These are phyloP conservation scores for Hirtodrosophila cameraria DNA, from an alignment of 2,888 invertebrate genomes.

Conservation along the genomic window DNA sequence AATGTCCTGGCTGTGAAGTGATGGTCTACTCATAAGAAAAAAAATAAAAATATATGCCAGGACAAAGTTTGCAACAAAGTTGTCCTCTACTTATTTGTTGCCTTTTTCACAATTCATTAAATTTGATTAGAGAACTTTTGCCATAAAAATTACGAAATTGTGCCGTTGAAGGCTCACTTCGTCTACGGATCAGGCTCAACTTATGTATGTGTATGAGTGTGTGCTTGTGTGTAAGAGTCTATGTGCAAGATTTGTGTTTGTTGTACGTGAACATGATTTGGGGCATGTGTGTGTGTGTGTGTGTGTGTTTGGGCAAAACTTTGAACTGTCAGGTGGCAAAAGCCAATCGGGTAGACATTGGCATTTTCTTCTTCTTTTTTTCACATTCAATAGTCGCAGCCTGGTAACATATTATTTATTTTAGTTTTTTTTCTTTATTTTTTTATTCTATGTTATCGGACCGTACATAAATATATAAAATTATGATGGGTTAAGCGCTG, in stretches of 20 bases:
- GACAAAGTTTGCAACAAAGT: slow-evolving; percentile 76
- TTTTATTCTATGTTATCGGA: too few relatives aligned
- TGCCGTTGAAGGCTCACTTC: slow-evolving; percentile 78
- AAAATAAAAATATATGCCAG: slow-evolving; percentile 72
- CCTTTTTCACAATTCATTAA: slow-evolving; percentile 81
- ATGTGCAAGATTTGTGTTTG: slow-evolving; percentile 72
- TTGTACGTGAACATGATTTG: slow-evolving; percentile 77
- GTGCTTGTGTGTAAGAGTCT: slow-evolving; percentile 12
- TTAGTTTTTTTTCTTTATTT: slow-evolving; percentile 3
- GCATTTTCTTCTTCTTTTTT: too few relatives aligned
- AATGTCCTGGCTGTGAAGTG: slow-evolving; percentile 29
- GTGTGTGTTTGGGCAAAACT: slow-evolving; percentile 52
- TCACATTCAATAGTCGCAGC: slow-evolving; percentile 56
- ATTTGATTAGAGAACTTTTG: slow-evolving; percentile 81
- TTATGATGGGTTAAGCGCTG: too few relatives aligned
- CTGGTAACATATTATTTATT: slow-evolving; percentile 40
- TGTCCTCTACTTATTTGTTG: slow-evolving; percentile 78
- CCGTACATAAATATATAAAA: background rate
- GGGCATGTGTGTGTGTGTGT: slow-evolving; percentile 66
- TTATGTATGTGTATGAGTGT: slow-evolving; percentile 10
- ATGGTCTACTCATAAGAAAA: slow-evolving; percentile 76
- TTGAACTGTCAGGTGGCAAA: slow-evolving; percentile 78
- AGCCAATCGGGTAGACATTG: slow-evolving; percentile 69
- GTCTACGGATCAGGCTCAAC: slow-evolving; percentile 47
- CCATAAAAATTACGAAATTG: slow-evolving; percentile 81